Percentiles rank a stretch among this genome's conserved stretches.
Conservation (phyloP, 2,113 vertebrate genomes). For the Amphiprion percula region DNA sequence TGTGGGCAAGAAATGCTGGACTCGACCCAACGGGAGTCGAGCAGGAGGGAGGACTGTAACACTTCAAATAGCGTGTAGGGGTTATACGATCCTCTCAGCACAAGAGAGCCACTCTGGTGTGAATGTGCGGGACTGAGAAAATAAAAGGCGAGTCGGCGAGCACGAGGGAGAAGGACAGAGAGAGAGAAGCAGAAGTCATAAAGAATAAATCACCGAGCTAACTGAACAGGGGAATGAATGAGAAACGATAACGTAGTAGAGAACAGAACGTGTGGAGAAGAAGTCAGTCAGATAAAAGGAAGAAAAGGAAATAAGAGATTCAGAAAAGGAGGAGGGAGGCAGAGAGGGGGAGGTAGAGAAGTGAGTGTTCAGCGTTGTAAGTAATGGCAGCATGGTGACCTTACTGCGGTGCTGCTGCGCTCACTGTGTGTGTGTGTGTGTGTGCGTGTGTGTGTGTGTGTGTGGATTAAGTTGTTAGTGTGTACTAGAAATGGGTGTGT, state of each 20-base stretch:
- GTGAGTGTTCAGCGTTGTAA: slow-evolving; percentile 58
- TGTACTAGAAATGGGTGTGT: not conserved
- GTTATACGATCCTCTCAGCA: slow-evolving; percentile 53
- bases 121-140: slow-evolving; percentile 42
- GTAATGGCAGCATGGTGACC: slow-evolving; percentile 60
- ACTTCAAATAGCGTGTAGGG: slow-evolving; percentile 51
- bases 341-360: slow-evolving; percentile 33
- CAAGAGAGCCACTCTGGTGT: slow-evolving; percentile 48
- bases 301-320: slow-evolving; percentile 30
- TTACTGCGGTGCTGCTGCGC: slow-evolving; percentile 50
- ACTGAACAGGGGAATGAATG: slow-evolving; percentile 63
- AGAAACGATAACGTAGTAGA: slow-evolving; percentile 38
- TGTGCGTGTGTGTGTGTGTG: slow-evolving; percentile 22
- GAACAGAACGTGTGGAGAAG: slow-evolving; percentile 30
- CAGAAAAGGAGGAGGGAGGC: not conserved
- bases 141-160: slow-evolving; percentile 32
- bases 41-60: slow-evolving; percentile 30
- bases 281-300: slow-evolving; percentile 41
- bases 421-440: slow-evolving; percentile 23
- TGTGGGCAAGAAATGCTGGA: slow-evolving; percentile 35
- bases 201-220: slow-evolving; percentile 67
- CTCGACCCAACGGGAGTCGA: slow-evolving; percentile 10
- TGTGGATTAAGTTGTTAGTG: not conserved
- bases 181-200: slow-evolving; percentile 52
- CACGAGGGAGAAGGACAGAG: slow-evolving; percentile 10